These are phyloP conservation scores for Megaceryle maxima DNA, from an alignment of 2,113 vertebrate genomes.

Conservation along the genomic window DNA sequence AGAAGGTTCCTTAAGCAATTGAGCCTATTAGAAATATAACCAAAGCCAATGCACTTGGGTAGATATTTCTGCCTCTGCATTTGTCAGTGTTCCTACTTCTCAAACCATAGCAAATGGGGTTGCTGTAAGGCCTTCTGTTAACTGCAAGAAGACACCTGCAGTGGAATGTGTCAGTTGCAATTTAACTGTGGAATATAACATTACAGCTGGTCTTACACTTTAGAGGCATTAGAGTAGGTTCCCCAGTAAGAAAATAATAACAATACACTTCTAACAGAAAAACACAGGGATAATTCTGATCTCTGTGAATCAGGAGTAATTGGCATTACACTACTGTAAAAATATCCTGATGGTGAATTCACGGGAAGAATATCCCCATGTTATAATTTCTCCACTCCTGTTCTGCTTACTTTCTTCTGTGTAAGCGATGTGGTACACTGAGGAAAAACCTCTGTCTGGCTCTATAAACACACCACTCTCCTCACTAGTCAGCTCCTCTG, in stretches of 20 bases:
- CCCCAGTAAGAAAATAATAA: background rate
- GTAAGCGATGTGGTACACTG: background rate
- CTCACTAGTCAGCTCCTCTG: background rate
- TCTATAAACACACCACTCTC: background rate
- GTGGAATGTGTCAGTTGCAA: background rate
- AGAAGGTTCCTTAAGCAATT: constrained; percentile 9
- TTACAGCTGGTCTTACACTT: background rate
- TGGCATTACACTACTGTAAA: background rate
- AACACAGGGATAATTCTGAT: background rate
- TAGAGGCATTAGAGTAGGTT: background rate
- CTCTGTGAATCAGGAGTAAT: background rate
- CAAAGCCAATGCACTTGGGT: background rate
- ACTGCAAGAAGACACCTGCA: background rate
- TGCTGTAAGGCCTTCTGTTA: background rate
- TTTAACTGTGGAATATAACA: background rate
- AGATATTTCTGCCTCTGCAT: background rate
- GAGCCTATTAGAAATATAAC: background rate
- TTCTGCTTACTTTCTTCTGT: background rate
- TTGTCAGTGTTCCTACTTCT: background rate
- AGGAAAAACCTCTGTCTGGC: background rate
- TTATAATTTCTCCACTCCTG: background rate
- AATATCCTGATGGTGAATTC: background rate
- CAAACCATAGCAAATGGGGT: background rate
- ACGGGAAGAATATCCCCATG: fast-evolving
- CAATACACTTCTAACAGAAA: background rate